Percentiles rank a stretch among this genome's conserved stretches.
These are phyloP conservation scores for Aphaenogaster floridana DNA, from an alignment of 1,140 invertebrate genomes.

Conservation along the genomic window DNA sequence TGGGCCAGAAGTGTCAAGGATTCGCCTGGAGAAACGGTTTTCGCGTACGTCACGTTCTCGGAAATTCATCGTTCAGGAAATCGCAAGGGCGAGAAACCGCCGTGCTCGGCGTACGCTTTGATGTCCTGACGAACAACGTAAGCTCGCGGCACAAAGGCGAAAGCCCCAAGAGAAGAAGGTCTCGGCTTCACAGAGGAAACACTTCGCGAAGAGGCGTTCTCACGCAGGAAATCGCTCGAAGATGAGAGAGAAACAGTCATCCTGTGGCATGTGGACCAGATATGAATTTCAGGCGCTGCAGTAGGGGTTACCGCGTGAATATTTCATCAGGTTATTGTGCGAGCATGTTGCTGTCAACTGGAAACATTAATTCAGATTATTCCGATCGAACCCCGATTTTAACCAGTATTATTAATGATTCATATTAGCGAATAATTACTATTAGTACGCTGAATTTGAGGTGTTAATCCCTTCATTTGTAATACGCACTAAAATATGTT, in stretches of 20 bases:
- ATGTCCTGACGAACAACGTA: slow-evolving; percentile 53
- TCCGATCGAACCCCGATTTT: slow-evolving; percentile 18
- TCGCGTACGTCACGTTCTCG: slow-evolving; percentile 23
- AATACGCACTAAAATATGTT: slow-evolving; percentile 20
- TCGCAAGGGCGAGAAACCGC: slow-evolving; percentile 60
- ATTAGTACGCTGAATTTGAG: slow-evolving; percentile 8
- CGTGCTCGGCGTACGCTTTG: slow-evolving; percentile 31
- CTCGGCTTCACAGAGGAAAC: slow-evolving; percentile 32
- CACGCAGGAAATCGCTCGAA: slow-evolving; percentile 44
- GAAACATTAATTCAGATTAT: slow-evolving; percentile 55
- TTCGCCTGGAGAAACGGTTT: slow-evolving; percentile 19
- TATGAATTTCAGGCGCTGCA: slow-evolving; percentile 25
- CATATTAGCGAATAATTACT: slow-evolving; percentile 36
- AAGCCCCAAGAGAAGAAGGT: slow-evolving; percentile 12
- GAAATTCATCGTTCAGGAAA: slow-evolving; percentile 42
- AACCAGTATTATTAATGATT: slow-evolving; percentile 44
- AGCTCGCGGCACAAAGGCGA: slow-evolving; percentile 56
- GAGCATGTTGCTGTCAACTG: slow-evolving; percentile 47
- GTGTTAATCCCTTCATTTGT: slow-evolving; percentile 18
- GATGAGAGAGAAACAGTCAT: slow-evolving; percentile 31
- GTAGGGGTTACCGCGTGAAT: slow-evolving; percentile 30
- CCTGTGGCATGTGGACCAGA: neutral
- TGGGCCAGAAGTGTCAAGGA: slow-evolving; percentile 32
- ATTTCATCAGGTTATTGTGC: slow-evolving; percentile 45
- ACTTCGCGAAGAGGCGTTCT: slow-evolving; percentile 43